Evolutionary conservation across 2,113 vertebrate species (phyloP), one percentile per base, ranked within the genome.

Genomic region (Proteles cristata): DNA sequence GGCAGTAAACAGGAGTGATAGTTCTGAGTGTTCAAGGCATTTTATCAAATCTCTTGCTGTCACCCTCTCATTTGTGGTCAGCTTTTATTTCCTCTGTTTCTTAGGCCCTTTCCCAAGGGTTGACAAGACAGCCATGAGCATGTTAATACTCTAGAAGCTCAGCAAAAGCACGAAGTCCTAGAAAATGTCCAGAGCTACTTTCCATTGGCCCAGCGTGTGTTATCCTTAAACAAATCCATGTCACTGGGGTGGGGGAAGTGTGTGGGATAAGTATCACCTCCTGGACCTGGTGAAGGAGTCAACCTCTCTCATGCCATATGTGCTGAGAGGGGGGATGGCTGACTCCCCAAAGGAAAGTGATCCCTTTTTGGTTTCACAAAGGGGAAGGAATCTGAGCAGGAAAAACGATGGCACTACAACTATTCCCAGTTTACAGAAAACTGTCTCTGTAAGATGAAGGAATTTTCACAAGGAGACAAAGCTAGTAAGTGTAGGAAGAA

Each of bases 391-490:
- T 28, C 80, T 11, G 0, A 43, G 50, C 12, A 43, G 73, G 39
- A 35, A 74, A 81, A 68, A 11, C 15, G 35, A 73, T 26, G n/a
- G n/a, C 4, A 15, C 21, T 39, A 3, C 16, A 4, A 3, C 33
- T 16, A 66, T n/a, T 84, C 86, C 86, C 94, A 93, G 79, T 87
- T 61, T 61, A 90, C 45, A 83, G 90, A 88, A 90, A 87, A 82
- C 33, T 7, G 4, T 79, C 53, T 88, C 28, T 2, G 11, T 17
- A n/a, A 77, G 39, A 73, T 26, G 33, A 45, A 71, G 63, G 48
- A 11, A 68, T 80, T 69, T 80, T 65, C 58, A 25, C n/a, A 65
- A 48, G 87, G 45, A 77, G 14, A 65, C 25, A 63, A 81, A 45
- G 48, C 35, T 28, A 5, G 26, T 68, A 88, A 76, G 55, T 26